Percentiles rank a stretch among this genome's conserved stretches.
phyloP scores from a whole-genome alignment of 2,888 invertebrate species.

The Mallateleia sp. region DNA sequence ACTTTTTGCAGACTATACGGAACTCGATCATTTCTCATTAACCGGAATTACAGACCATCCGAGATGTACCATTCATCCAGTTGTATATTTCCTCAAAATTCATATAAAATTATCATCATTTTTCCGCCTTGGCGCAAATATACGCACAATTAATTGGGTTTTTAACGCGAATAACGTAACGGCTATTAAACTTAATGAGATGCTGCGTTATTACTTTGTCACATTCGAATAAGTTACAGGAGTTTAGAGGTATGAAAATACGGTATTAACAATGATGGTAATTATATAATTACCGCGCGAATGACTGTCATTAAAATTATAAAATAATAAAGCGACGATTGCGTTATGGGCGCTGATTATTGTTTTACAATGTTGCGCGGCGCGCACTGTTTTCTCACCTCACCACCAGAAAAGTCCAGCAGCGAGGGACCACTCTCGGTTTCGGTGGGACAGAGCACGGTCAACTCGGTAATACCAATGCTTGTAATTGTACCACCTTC shows the following conservation, averaged over 20 bases:
- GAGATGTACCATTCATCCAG: too few species aligned
- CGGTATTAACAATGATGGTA: slow-evolving; percentile 4
- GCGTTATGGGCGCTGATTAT: neutral
- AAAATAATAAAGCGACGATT: slow-evolving; percentile 13
- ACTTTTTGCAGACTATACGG: too few species aligned
- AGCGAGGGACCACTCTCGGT: slow-evolving; percentile 90
- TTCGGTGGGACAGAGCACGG: slow-evolving; percentile 89
- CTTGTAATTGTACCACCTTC: slow-evolving; percentile 90
- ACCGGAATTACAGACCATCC: too few species aligned
- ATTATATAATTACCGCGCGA: slow-evolving; percentile 11
- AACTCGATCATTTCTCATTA: too few species aligned
- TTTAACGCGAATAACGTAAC: slow-evolving; percentile 6
- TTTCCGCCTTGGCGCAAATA: too few species aligned
- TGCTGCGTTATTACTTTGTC: neutral
- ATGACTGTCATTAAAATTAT: slow-evolving; percentile 5
- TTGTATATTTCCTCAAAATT: too few species aligned
- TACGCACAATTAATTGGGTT: slow-evolving; percentile 7
- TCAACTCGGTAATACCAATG: slow-evolving; percentile 85
- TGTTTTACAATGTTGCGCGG: neutral
- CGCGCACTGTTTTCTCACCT: slow-evolving; percentile 80
- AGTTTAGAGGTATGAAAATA: slow-evolving; percentile 1
- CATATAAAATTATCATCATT: too few species aligned
- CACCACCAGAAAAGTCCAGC: slow-evolving; percentile 90
- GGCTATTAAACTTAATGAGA: neutral
- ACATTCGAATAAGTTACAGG: neutral